Percentiles rank a stretch among this genome's conserved stretches.
These are phyloP conservation scores for Scaeva pyrastri DNA, from an alignment of 2,888 invertebrate genomes.

Conservation along the genomic window DNA sequence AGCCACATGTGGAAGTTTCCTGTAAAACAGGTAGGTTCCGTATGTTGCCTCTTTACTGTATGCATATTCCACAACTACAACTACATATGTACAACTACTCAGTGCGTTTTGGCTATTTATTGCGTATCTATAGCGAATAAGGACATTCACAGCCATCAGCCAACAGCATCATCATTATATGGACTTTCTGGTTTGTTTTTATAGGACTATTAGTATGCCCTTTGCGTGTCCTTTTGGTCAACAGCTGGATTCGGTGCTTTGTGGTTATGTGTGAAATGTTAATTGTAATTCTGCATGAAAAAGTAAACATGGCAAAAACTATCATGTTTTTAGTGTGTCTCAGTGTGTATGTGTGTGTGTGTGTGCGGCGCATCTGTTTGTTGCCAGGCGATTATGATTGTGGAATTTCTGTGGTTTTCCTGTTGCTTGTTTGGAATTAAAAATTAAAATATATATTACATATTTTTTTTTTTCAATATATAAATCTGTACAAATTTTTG, in stretches of 20 bases:
- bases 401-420: slow-evolving; percentile 47
- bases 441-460: not conserved
- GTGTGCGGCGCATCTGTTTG: slow-evolving; percentile 28
- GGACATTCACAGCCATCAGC: too few relatives aligned
- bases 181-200: slow-evolving; percentile 51
- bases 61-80: too few relatives aligned
- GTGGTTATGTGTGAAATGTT: slow-evolving; percentile 46
- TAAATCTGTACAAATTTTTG: slow-evolving; percentile 15
- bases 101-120: slow-evolving; percentile 43
- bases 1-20: slow-evolving; percentile 53
- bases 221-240: slow-evolving; percentile 23
- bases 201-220: slow-evolving; percentile 46
- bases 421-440: slow-evolving; percentile 42
- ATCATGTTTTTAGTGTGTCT: slow-evolving; percentile 14
- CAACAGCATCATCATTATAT: not conserved
- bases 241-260: slow-evolving; percentile 43
- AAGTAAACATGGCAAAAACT: slow-evolving; percentile 44
- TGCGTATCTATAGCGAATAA: slow-evolving; percentile 28
- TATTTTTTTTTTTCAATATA: not conserved
- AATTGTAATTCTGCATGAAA: slow-evolving; percentile 40
- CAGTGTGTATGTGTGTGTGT: not conserved
- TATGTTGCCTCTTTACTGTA: not conserved
- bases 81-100: too few relatives aligned
- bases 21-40: slow-evolving; percentile 54
- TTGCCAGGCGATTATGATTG: slow-evolving; percentile 33